Evolutionary conservation across 1,140 invertebrate species (phyloP), one percentile per base, ranked within the genome.

Genomic region (Tetragnatha versicolor): DNA sequence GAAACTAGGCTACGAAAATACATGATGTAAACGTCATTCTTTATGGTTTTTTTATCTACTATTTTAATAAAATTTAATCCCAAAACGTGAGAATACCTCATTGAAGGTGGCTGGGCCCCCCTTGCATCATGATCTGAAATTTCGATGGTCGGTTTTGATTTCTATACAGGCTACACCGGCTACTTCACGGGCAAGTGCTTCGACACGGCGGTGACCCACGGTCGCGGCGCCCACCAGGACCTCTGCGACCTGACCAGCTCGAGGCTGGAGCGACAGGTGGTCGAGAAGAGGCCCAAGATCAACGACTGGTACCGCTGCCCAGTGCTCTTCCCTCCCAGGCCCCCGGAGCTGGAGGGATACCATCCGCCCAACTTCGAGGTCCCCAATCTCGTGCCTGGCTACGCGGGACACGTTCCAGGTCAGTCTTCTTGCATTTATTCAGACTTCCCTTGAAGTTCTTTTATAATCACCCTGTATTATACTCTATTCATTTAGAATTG

Each of bases 361-460:
- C 58, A 63, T 12, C 58, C 39, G 35, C 72, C 39, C 0, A 31
- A 20, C 12, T 47, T 49, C 7, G 20, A 45, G 17, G 25, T 55
- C 22, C 33, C 39, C n/a, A 49, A 51, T n/a, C 55, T 58, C 17
- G 58, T 75, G 4, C 72, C 72, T n/a, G 72, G 72, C 9, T 75
- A 75, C 9, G 42, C 72, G 22, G 72, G 72, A 9, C 72, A 75
- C 37, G 29, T 75, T 17, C 72, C 72, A 63, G 69, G 69, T 73
- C 27, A n/a, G n/a, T n/a, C n/a, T n/a, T n/a, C n/a, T n/a, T n/a
- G n/a, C n/a, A n/a, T n/a, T n/a, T n/a, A n/a, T n/a, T n/a, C n/a
- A n/a, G n/a, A n/a, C n/a, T n/a, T n/a, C n/a, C n/a, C n/a, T n/a
- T n/a, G n/a, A n/a, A n/a, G n/a, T n/a, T n/a, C n/a, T n/a, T n/a